Evolutionary conservation across 2,113 vertebrate genomes (phyloP).

Genomic region (Muscicapa adusta): DNA sequence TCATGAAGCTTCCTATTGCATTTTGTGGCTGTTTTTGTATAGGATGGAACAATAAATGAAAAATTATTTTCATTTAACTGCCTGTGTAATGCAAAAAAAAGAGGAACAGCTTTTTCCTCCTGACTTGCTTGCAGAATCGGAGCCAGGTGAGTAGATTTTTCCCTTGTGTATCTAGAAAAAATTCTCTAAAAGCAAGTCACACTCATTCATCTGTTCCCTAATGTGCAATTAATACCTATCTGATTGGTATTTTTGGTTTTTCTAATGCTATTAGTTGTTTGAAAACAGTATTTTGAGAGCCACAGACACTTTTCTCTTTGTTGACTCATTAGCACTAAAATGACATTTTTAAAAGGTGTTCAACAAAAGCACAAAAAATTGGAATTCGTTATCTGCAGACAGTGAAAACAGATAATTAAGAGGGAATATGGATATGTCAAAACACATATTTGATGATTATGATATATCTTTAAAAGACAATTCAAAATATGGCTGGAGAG

Average conservation of each 20-base stretch:
- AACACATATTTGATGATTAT: background rate
- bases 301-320: background rate
- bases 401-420: slow-evolving; percentile 3
- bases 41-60: background rate
- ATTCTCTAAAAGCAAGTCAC: background rate
- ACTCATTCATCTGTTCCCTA: background rate
- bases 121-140: background rate
- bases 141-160: background rate
- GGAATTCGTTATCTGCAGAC: background rate
- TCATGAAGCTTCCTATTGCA: background rate
- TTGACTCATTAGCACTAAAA: slow-evolving; percentile 43
- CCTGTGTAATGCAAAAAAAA: background rate
- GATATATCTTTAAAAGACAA: background rate
- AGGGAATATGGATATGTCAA: background rate
- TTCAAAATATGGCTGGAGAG: background rate
- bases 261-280: background rate
- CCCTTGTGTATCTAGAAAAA: background rate
- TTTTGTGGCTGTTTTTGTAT: background rate
- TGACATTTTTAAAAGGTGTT: background rate
- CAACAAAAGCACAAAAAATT: background rate
- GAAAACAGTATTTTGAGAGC: background rate
- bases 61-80: background rate
- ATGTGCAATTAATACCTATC: background rate
- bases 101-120: background rate
- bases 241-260: background rate